A percentile compares a stretch with the other conserved stretches of the same genome.
Conservation (phyloP, 2,113 vertebrate genomes). For the Psilopsiagon aymara region DNA sequence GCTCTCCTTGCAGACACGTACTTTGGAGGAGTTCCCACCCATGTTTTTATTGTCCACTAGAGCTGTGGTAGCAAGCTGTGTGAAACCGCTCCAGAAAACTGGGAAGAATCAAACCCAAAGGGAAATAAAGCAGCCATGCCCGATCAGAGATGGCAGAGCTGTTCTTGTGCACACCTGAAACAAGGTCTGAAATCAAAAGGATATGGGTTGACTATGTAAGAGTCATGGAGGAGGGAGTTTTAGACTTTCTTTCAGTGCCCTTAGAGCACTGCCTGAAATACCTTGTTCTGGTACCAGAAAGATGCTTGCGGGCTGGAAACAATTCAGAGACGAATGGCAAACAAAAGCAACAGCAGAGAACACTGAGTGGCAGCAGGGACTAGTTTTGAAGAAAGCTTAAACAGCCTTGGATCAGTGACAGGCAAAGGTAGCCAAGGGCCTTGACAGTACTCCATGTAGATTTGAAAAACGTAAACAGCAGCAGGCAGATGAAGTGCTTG, state of each 20-base stretch:
- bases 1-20: conserved; percentile 31
- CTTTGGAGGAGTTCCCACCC: conserved; percentile 50
- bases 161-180: background rate
- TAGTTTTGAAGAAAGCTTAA: conserved; percentile 1
- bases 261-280: background rate
- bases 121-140: background rate
- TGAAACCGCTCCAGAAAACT: conserved; percentile 56
- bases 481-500: conserved; percentile 2
- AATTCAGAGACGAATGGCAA: background rate
- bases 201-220: background rate
- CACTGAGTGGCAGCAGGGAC: background rate
- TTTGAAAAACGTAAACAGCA: background rate
- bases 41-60: conserved; percentile 41
- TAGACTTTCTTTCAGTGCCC: background rate
- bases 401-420: background rate
- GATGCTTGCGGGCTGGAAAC: background rate
- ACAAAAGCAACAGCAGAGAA: background rate
- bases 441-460: background rate
- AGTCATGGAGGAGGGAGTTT: background rate
- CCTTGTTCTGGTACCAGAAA: background rate
- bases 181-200: background rate
- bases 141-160: background rate
- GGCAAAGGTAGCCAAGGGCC: background rate
- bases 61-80: conserved; percentile 45
- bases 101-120: conserved; percentile 34